Percentiles rank a stretch among this genome's conserved stretches.
Evolutionary conservation across 2,113 vertebrate genomes (phyloP).

Genomic region (Chaetodon trifascialis): DNA sequence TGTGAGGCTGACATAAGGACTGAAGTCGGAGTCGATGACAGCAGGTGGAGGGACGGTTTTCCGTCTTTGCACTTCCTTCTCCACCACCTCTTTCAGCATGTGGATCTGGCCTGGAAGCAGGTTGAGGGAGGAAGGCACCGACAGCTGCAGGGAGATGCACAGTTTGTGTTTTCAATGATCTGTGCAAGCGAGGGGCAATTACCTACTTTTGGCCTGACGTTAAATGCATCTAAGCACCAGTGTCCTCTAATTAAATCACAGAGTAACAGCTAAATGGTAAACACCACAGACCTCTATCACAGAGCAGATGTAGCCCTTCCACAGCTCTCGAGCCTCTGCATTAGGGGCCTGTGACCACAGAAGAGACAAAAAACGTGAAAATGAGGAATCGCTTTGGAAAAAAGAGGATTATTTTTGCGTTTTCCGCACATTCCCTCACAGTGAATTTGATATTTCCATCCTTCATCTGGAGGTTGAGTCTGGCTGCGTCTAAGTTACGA

Average conservation of each 20-base stretch:
- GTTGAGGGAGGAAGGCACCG: slow-evolving; percentile 80
- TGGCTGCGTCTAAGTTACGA: slow-evolving; percentile 60
- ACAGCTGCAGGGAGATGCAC: slow-evolving; percentile 75
- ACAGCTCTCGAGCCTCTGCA: slow-evolving; percentile 86
- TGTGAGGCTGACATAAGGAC: slow-evolving; percentile 2
- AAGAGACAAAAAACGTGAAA: not conserved
- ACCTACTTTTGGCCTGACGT: not conserved
- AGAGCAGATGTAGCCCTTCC: slow-evolving; percentile 88
- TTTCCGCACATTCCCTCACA: slow-evolving; percentile 68
- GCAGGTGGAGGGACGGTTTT: not conserved
- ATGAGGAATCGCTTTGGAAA: not conserved
- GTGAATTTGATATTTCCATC: slow-evolving; percentile 80
- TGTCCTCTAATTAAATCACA: not conserved
- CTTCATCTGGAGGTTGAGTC: slow-evolving; percentile 76
- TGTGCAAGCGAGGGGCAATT: not conserved
- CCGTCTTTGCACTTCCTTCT: slow-evolving; percentile 79
- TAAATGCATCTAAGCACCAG: not conserved
- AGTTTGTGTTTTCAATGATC: not conserved
- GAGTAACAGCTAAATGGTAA: not conserved
- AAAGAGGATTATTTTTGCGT: not conserved
- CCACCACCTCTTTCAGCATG: slow-evolving; percentile 82
- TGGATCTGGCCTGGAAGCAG: slow-evolving; percentile 89
- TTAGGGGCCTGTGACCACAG: slow-evolving; percentile 78
- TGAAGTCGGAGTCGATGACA: no score
- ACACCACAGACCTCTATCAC: slow-evolving; percentile 83